Evolutionary conservation across 1,140 invertebrate species (phyloP), one percentile per base, ranked within the genome.

Genomic region (Microplitis mediator): DNA sequence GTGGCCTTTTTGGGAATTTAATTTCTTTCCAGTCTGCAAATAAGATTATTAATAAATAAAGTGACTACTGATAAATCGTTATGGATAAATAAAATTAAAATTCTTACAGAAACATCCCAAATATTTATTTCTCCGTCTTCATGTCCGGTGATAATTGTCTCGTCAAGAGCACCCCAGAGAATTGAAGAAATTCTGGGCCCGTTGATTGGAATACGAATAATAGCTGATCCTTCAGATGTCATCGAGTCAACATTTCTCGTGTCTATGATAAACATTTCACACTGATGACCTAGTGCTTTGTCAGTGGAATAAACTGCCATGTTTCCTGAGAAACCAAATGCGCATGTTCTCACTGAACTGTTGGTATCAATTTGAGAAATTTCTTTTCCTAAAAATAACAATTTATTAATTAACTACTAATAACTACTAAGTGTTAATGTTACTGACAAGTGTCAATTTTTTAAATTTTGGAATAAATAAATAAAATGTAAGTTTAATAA

Each of bases 291-390:
- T 92, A 98, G 95, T 69, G 95, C 93, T 82, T 93, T 94, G 81
- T 99, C 97, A 54, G 97, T 99, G 0, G 95, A 93, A 84, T 95
- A 98, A 16, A 95, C 94, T 66, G 97, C 93, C 80, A 96, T 91
- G 81, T 97, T 95, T 6, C 95, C 95, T 74, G 95, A 96, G 83
- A 95, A 99, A 84, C 95, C 97, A 85, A 98, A 99, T 67, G 91
- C 91, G 83, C 95, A 96, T 32, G 95, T 94, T 80, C 97, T 91
- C 16, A 98, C 97, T 23, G 96, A 93, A 52, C 96, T 97, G 79
- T 94, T 94, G 64, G 95, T 93, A 4, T 91, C 86, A 35, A 98
- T 89, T 74, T 91, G 91, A 8, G 92, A 92, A 76, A 93, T 92
- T 80, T 93, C 92, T 74, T 91, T 91, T 35, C 94, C 93, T 83